These are phyloP conservation scores for Hoplodrina blanda DNA, from an alignment of 2,888 invertebrate genomes.

Conservation along the genomic window DNA sequence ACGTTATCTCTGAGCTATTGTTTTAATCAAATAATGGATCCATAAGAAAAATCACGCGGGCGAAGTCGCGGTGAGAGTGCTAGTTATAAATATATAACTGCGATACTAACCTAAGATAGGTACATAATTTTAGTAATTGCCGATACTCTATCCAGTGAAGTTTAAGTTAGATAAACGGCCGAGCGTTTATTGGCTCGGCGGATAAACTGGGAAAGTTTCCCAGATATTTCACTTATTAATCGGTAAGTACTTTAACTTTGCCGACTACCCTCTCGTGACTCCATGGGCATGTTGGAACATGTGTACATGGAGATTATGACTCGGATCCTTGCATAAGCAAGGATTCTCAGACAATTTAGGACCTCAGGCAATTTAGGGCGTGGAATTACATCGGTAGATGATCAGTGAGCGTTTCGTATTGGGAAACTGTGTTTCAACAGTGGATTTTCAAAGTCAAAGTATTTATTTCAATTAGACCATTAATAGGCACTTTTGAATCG, in stretches of 20 bases:
- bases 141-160: slow-evolving; percentile 26
- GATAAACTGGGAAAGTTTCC: slow-evolving; percentile 47
- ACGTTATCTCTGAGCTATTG: no score
- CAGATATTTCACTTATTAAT: slow-evolving; percentile 57
- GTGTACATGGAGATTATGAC: slow-evolving; percentile 47
- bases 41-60: no score
- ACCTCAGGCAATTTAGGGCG: slow-evolving; percentile 13
- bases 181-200: slow-evolving; percentile 43
- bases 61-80: no score
- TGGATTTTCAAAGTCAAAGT: no score
- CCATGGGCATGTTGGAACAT: slow-evolving; percentile 30
- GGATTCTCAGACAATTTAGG: slow-evolving; percentile 16
- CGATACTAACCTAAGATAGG: neutral
- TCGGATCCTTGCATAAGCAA: slow-evolving; percentile 8
- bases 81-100: no score
- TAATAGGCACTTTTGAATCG: no score
- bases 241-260: slow-evolving; percentile 51
- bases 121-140: slow-evolving; percentile 21
- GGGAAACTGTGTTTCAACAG: neutral
- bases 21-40: no score
- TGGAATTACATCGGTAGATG: slow-evolving; percentile 1
- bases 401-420: neutral
- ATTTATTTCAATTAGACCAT: no score
- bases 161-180: slow-evolving; percentile 56
- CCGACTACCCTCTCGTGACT: slow-evolving; percentile 28